Percentiles rank a stretch among this genome's conserved stretches.
These are phyloP conservation scores for Aldrovandia affinis DNA, from an alignment of 2,797 vertebrate species.

Conservation along the genomic window DNA sequence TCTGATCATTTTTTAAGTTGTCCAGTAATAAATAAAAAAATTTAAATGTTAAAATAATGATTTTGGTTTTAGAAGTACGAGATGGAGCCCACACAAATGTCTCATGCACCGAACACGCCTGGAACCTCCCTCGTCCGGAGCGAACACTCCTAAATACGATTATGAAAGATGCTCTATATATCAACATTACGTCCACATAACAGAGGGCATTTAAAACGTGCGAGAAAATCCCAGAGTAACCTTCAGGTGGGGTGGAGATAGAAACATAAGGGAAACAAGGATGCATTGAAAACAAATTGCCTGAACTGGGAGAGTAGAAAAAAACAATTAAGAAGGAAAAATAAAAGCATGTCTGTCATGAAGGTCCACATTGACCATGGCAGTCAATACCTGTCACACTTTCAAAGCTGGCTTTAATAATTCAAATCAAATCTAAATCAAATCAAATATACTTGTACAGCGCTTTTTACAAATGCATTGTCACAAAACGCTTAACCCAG, in stretches of 20 bases:
- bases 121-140: too few relatives aligned
- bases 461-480: too few relatives aligned
- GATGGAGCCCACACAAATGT: too few relatives aligned
- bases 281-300: background rate
- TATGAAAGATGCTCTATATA: too few relatives aligned
- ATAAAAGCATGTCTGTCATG: background rate
- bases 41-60: too few relatives aligned
- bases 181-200: too few relatives aligned
- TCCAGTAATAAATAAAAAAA: background rate
- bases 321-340: background rate
- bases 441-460: too few relatives aligned
- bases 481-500: too few relatives aligned
- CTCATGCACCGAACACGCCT: too few relatives aligned
- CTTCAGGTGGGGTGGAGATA: background rate
- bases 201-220: too few relatives aligned
- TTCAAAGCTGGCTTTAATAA: background rate
- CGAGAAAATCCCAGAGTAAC: background rate
- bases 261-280: background rate
- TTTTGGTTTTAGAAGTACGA: too few relatives aligned
- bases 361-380: background rate
- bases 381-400: background rate
- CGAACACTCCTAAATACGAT: too few relatives aligned
- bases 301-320: background rate
- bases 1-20: background rate
- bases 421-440: background rate